Conservation (phyloP, 2,113 vertebrate genomes). For the Microcebus griseorufus region DNA sequence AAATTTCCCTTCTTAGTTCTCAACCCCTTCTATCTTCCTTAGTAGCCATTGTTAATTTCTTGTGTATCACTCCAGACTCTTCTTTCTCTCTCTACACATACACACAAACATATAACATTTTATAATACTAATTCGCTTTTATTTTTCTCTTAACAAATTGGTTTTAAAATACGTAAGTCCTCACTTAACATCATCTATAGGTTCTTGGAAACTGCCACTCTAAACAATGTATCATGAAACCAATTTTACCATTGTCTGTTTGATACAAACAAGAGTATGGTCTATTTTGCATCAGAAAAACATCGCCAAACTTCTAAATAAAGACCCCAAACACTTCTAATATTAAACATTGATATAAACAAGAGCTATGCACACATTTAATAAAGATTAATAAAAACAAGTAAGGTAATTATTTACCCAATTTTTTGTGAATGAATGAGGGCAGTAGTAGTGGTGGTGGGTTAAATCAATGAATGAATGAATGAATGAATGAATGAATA, state of each 20-base stretch:
- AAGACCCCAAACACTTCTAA: not conserved
- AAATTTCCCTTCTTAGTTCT: not conserved
- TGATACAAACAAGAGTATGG: not conserved
- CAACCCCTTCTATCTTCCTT: not conserved
- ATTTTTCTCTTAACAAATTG: not conserved
- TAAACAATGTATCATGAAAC: not conserved
- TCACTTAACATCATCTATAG: not conserved
- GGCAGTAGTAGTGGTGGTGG: not conserved
- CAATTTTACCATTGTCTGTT: not conserved
- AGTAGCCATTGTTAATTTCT: not conserved
- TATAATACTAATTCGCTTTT: not conserved
- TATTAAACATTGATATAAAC: not conserved
- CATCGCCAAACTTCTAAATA: not conserved
- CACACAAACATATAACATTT: not conserved
- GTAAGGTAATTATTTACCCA: not conserved
- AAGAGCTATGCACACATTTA: not conserved
- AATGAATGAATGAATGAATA: too few relatives aligned
- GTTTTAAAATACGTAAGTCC: not conserved
- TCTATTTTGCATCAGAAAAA: not conserved
- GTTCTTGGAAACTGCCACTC: not conserved
- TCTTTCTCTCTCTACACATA: not conserved
- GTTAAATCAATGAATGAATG: not conserved
- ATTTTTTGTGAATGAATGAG: not conserved
- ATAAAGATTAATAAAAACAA: not conserved
- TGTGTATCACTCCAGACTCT: not conserved